Base-by-base conservation (phyloP, 2,113 vertebrate species). In the Taurulus bubalis region DNA sequence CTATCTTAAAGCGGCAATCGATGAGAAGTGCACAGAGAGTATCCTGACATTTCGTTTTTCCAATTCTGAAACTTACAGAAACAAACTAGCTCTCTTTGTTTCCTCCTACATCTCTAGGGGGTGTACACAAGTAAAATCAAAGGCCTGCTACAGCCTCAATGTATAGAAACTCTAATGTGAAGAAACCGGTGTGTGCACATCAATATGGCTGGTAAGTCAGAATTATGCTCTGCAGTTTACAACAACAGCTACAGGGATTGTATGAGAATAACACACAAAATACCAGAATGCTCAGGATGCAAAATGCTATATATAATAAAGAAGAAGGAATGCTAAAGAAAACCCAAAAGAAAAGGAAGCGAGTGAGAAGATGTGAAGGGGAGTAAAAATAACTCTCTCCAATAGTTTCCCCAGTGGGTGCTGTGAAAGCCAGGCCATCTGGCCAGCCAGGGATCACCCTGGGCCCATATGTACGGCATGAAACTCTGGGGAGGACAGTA, bases 361-460 rank as follows among this genome's bases (percentile, higher is more conserved):
- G 2, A 71, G 72, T 34, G 9, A 28, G 26, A 58, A 34, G 51
- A 71, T 36, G 34, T 51, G 56, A 15, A 55, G 65, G 14, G 42
- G 30, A 72, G 56, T 20, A 59, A 63, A 63, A 83, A 56, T 65
- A 78, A 68, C 30, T 56, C 55, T 75, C 76, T 72, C 78, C 71
- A 80, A 82, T 71, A 68, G 79, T 84, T 86, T 73, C 83, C 85
- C 84, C 83, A 79, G 85, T 85, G 77, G 82, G 87, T 45, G 71
- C 72, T 70, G 62, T 75, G 86, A 86, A 88, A 80, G 87, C 78
- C 51, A 56, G 83, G 80, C 93, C 93, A 94, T 94, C 90, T 93
- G 91, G 81, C 75, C 82, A 51, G 79, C 74, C 74, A 71, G 75
- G 72, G 79, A 77, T 89, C 85, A 78, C 79, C 79, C 84, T 71